Conservation (phyloP, 2,113 vertebrate species). For the Platycercus adscitus region DNA sequence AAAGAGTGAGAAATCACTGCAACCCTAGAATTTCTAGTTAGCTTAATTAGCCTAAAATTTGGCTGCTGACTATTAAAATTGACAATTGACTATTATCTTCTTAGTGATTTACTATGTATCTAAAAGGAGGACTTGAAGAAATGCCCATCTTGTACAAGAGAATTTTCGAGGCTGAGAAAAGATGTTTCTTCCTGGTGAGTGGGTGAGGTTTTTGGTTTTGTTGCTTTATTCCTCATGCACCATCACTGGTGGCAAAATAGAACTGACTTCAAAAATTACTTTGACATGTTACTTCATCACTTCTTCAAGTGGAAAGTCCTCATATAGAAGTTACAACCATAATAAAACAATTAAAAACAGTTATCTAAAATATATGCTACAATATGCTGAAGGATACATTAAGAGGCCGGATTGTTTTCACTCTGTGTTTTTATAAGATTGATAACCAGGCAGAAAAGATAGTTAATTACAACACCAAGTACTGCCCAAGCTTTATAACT, state of each 20-base stretch:
- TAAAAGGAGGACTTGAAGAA: slow-evolving; percentile 34
- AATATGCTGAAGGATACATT: slow-evolving; percentile 49
- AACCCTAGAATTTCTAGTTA: slow-evolving; percentile 64
- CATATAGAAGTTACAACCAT: neutral
- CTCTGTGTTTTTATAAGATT: neutral
- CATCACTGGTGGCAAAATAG: neutral
- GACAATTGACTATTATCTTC: neutral
- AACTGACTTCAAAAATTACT: neutral
- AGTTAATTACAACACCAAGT: slow-evolving; percentile 35
- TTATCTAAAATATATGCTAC: slow-evolving; percentile 64
- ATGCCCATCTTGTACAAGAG: neutral
- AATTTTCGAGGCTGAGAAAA: neutral
- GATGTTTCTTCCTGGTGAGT: neutral
- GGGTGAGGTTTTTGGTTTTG: neutral
- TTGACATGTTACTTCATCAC: rapidly evolving
- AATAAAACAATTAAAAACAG: slow-evolving; percentile 32
- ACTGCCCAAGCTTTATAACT: slow-evolving; percentile 41
- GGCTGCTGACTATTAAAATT: slow-evolving; percentile 24
- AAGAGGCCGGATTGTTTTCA: slow-evolving; percentile 19
- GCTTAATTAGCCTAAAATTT: slow-evolving; percentile 30
- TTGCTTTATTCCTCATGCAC: neutral
- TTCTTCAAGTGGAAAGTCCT: neutral
- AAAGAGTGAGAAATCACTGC: slow-evolving; percentile 31
- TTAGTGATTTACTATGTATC: neutral
- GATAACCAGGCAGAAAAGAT: slow-evolving; percentile 18